Conservation (phyloP, 2,113 vertebrate genomes). For the Peucedramus taeniatus region DNA sequence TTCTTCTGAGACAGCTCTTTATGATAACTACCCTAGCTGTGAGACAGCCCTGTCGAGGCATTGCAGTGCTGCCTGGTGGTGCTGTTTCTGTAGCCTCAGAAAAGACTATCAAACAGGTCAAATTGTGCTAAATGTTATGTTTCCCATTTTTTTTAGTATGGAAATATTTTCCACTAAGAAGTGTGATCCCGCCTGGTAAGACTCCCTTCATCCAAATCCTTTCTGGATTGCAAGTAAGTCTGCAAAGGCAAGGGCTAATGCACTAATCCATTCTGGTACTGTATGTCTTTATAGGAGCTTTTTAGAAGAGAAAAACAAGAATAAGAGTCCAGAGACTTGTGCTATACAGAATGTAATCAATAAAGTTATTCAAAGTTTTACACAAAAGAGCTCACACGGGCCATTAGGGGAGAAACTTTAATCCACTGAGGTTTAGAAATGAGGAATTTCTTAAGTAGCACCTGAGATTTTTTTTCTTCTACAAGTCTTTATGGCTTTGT, state of each 20-base stretch:
- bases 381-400: slow-evolving; percentile 33
- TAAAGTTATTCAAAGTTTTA: slow-evolving; percentile 53
- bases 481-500: background rate
- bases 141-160: background rate
- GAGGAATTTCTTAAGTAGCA: slow-evolving; percentile 60
- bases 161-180: slow-evolving; percentile 35
- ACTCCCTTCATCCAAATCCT: slow-evolving; percentile 47
- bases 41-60: background rate
- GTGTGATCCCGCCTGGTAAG: background rate
- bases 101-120: background rate
- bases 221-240: slow-evolving; percentile 49
- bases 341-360: slow-evolving; percentile 28
- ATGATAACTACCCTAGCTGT: background rate
- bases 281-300: background rate
- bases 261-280: slow-evolving; percentile 51
- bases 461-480: background rate
- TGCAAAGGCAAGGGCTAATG: slow-evolving; percentile 35
- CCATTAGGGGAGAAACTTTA: slow-evolving; percentile 50
- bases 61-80: background rate
- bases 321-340: background rate
- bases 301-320: background rate
- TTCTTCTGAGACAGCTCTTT: background rate
- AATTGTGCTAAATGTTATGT: background rate
- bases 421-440: slow-evolving; percentile 52
- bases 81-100: background rate